Evolutionary conservation across 2,888 invertebrate species (phyloP).

Genomic region (Aphidius colemani): DNA sequence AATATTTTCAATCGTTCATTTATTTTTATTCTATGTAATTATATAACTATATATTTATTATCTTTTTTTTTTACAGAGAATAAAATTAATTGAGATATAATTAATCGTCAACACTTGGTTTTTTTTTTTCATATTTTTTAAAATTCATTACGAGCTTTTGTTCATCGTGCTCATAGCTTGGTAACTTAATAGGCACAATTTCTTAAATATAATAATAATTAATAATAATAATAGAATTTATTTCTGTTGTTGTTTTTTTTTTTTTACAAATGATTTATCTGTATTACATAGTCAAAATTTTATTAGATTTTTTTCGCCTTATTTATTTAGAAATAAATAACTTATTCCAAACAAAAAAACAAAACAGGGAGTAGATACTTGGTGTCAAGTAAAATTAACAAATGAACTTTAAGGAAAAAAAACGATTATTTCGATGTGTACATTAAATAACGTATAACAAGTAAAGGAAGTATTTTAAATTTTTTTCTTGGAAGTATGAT

Average conservation of each 20-base stretch:
- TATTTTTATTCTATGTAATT: no score
- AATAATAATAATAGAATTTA: slow-evolving; percentile 19
- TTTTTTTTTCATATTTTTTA: slow-evolving; percentile 12
- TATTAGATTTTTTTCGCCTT: slow-evolving; percentile 9
- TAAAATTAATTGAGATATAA: no score
- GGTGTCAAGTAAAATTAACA: no score
- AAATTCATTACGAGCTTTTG: slow-evolving; percentile 13
- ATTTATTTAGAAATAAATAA: background rate
- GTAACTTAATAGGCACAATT: slow-evolving; percentile 37
- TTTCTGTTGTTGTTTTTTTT: slow-evolving; percentile 24
- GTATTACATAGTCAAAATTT: background rate
- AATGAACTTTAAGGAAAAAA: no score
- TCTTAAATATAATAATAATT: slow-evolving; percentile 30
- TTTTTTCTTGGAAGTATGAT: background rate
- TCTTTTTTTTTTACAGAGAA: no score
- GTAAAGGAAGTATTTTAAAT: background rate
- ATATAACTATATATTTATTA: no score
- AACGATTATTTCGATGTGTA: no score
- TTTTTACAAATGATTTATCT: slow-evolving; percentile 8
- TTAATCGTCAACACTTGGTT: no score
- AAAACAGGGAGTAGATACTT: background rate
- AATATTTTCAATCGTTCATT: no score
- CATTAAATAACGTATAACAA: no score
- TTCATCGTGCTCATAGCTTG: slow-evolving; percentile 30
- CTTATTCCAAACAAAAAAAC: no score